Evolutionary conservation across 2,888 invertebrate species (phyloP).

Genomic region (Geotrupes spiniger): DNA sequence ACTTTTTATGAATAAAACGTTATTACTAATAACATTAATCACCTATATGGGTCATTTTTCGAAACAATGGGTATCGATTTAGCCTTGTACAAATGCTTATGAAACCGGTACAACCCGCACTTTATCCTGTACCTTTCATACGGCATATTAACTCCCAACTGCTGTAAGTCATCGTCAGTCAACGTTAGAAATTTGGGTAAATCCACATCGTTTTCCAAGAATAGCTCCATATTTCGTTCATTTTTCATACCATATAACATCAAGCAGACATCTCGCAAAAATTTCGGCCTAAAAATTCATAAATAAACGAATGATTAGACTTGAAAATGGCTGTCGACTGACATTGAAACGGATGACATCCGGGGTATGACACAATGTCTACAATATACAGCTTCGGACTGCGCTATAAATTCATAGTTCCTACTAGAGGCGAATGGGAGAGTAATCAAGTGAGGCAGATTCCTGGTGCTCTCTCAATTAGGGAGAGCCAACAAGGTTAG

Average conservation of each 20-base stretch:
- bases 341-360: no score
- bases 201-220: slow-evolving; percentile 53
- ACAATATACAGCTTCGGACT: no score
- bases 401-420: no score
- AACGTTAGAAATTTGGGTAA: slow-evolving; percentile 58
- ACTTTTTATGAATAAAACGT: no score
- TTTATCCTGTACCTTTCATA: slow-evolving; percentile 59
- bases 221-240: slow-evolving; percentile 51
- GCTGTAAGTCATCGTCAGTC: slow-evolving; percentile 56
- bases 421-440: no score
- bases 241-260: slow-evolving; percentile 62
- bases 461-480: no score
- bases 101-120: slow-evolving; percentile 57
- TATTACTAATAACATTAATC: no score
- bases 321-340: no score
- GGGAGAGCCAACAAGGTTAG: no score
- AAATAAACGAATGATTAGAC: no score
- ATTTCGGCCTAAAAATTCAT: slow-evolving; percentile 50
- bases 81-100: slow-evolving; percentile 57
- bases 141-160: slow-evolving; percentile 59
- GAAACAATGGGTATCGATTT: slow-evolving; percentile 42
- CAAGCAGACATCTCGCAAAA: slow-evolving; percentile 54
- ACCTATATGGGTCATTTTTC: slow-evolving; percentile 50
- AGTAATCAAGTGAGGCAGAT: no score
- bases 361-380: no score